These are phyloP conservation scores for Erithacus rubecula DNA, from an alignment of 2,797 vertebrate species.

Conservation along the genomic window DNA sequence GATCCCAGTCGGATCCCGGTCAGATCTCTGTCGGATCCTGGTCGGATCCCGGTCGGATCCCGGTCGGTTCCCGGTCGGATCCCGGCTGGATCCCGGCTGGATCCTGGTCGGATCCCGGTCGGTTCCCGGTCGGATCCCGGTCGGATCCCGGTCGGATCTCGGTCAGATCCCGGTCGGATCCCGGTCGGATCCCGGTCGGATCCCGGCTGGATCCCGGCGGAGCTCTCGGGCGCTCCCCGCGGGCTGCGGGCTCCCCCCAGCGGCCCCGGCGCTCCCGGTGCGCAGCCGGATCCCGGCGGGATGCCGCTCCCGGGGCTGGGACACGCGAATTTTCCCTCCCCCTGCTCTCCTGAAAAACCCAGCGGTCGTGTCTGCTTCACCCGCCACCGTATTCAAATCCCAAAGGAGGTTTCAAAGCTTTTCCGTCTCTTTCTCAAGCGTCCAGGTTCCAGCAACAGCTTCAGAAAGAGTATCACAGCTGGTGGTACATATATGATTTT, in stretches of 20 bases:
- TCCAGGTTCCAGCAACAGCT: not conserved
- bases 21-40: no score
- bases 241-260: not conserved
- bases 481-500: accelerated
- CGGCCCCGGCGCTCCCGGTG: not conserved
- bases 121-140: no score
- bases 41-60: accelerated
- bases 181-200: accelerated
- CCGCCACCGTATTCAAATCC: not conserved
- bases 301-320: accelerated
- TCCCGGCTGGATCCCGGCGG: no score
- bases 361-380: not conserved
- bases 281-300: not conserved
- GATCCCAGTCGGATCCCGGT: no score
- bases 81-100: no score
- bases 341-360: not conserved
- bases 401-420: not conserved
- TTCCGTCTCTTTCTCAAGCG: accelerated
- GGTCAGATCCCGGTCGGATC: accelerated
- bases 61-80: accelerated
- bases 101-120: no score
- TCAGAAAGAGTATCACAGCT: not conserved
- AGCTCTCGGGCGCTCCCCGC: no score
- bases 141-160: no score
- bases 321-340: accelerated